Evolutionary conservation across 2,888 invertebrate genomes (phyloP).

Genomic region (Nephrocerus scutellatus): DNA sequence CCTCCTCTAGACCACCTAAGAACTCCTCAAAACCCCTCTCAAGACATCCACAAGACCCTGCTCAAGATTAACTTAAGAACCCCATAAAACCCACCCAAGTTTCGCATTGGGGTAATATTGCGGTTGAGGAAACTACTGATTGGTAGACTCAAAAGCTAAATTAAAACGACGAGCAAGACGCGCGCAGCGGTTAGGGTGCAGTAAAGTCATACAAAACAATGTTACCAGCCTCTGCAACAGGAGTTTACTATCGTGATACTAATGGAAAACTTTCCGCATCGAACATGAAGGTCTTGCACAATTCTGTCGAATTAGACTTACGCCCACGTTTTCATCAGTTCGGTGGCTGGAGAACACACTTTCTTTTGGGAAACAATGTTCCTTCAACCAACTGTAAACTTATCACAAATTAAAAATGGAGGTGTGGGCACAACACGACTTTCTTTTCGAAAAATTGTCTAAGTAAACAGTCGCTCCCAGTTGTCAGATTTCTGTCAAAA

Average conservation of each 20-base stretch:
- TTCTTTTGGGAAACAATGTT: constrained; percentile 93
- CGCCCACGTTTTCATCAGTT: constrained; percentile 95
- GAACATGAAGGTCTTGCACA: constrained; percentile 77
- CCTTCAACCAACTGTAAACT: no score
- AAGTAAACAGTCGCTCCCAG: no score
- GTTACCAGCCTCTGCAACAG: constrained; percentile 80
- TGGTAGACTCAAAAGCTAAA: constrained; percentile 82
- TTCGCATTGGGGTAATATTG: constrained; percentile 99
- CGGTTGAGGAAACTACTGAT: constrained; percentile 90
- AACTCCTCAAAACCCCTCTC: no score
- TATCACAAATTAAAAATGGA: no score
- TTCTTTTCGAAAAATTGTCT: no score
- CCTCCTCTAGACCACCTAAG: no score
- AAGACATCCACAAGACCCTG: no score
- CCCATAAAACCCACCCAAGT: constrained; percentile 86
- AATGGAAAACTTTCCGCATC: constrained; percentile 99
- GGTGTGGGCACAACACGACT: no score
- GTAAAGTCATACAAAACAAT: constrained; percentile 86
- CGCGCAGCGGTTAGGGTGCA: constrained; percentile 78
- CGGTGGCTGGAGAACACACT: constrained; percentile 98
- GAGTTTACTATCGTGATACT: constrained; percentile 92
- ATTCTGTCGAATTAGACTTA: constrained; percentile 92
- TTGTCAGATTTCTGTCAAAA: no score
- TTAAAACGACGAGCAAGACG: constrained; percentile 90
- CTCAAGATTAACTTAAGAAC: no score